Percentiles rank a stretch among this genome's conserved stretches.
phyloP scores from a whole-genome alignment of 2,888 invertebrate genomes.

The Lithophane socia region DNA sequence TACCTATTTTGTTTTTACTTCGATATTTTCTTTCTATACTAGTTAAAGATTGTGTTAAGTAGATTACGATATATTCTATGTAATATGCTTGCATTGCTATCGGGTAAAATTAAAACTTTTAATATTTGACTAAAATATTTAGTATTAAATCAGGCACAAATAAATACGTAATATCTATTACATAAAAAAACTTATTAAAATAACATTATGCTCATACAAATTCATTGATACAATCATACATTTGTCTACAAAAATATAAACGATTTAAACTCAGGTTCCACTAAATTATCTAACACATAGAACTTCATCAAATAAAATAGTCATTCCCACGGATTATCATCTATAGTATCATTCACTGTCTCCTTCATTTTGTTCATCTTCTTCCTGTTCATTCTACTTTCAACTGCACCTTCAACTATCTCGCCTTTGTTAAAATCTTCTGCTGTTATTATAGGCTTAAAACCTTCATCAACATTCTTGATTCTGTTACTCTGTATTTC shows the following conservation, averaged over 20 bases:
- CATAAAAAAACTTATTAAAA: neutral
- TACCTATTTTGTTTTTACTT: too few species aligned
- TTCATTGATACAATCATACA: constrained; percentile 15
- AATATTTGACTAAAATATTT: constrained; percentile 46
- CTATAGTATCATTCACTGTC: constrained; percentile 80
- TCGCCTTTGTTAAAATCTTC: constrained; percentile 87
- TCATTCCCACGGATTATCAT: constrained; percentile 88
- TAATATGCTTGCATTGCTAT: neutral
- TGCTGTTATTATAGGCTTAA: constrained; percentile 74
- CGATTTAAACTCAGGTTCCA: constrained; percentile 83
- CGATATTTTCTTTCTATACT: neutral
- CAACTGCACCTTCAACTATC: constrained; percentile 80
- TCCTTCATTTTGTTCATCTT: constrained; percentile 82
- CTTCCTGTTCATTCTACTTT: constrained; percentile 80
- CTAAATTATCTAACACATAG: constrained; percentile 83
- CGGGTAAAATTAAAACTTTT: neutral
- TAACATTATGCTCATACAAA: constrained; percentile 4
- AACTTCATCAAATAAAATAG: constrained; percentile 88
- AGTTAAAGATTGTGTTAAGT: too few species aligned
- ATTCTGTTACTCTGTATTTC: constrained; percentile 68
- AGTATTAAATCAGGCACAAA: constrained; percentile 47
- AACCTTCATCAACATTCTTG: constrained; percentile 68
- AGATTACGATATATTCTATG: neutral
- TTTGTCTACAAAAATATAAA: constrained; percentile 77
- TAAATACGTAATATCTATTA: constrained; percentile 28